Percentiles rank a stretch among this genome's conserved stretches.
phyloP scores from a whole-genome alignment of 2,888 invertebrate species.

The Dioctria rufipes region DNA sequence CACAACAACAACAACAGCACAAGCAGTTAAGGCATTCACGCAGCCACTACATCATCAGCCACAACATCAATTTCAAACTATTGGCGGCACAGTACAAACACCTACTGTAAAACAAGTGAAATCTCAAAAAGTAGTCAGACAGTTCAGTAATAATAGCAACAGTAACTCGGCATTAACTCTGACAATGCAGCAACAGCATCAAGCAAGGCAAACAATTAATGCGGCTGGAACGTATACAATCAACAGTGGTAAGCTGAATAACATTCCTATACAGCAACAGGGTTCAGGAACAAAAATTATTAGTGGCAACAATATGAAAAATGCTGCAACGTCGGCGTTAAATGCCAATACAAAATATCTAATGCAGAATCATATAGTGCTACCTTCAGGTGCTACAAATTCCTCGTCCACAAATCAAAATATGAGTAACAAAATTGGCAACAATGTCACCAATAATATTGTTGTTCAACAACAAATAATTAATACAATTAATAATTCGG shows the following conservation, averaged over 20 bases:
- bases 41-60: constrained; percentile 55
- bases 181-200: constrained; percentile 60
- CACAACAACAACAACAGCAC: constrained; percentile 58
- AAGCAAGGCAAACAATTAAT: constrained; percentile 57
- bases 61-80: constrained; percentile 40
- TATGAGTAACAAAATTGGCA: constrained; percentile 35
- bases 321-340: constrained; percentile 10
- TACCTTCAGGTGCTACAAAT: constrained; percentile 42
- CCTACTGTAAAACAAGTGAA: constrained; percentile 61
- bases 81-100: constrained; percentile 27
- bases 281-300: constrained; percentile 61
- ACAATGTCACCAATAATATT: constrained; percentile 58
- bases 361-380: constrained; percentile 59
- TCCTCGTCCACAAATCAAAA: constrained; percentile 48
- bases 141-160: constrained; percentile 65
- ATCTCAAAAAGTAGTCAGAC: constrained; percentile 67
- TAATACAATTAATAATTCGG: constrained; percentile 59
- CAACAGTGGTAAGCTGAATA: constrained; percentile 62
- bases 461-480: constrained; percentile 62
- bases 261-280: constrained; percentile 62
- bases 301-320: constrained; percentile 46
- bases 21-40: constrained; percentile 61
- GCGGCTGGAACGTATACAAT: constrained; percentile 62
- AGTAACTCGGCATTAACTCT: constrained; percentile 38
- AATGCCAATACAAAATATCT: constrained; percentile 57